Base-by-base conservation (phyloP, 2,888 invertebrate genomes). In the Lasioglossum pauxillum region DNA sequence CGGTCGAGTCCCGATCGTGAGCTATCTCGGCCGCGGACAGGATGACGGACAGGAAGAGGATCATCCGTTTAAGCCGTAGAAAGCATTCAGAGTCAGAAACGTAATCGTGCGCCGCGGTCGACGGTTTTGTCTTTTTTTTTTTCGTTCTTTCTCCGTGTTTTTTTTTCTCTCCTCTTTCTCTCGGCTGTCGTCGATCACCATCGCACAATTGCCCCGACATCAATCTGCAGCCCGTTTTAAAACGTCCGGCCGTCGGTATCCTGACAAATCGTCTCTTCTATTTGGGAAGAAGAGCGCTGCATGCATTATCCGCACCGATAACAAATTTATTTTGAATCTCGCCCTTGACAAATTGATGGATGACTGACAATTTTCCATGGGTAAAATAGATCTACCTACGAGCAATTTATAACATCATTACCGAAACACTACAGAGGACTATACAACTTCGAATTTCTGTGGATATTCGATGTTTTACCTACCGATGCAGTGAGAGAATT, bases 31-130 rank as follows among this genome's bases (percentile, higher is more conserved):
- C 67, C 75, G 86, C 78, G 67, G 90, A 89, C 86, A 89, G 83
- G 86, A 90, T 91, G 91, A 92, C 89, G 83, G 89, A 92, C 90
- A 88, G 84, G 86, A 78, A 80, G 82, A 88, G 74, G 80, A 88
- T 88, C 89, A 89, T 83, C 89, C 89, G 82, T 82, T 84, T 80
- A 81, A 72, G 74, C 83, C 75, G 81, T 87, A 84, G 85, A 89
- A 89, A 84, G 77, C 76, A 69, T 78, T 75, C 80, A 38, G 60
- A 78, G 80, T 67, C 85, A 84, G 75, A 84, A 87, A 69, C 78
- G 86, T 86, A 86, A 87, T 87, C 86, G 86, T 69, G 77, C 77
- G 14, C 78, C 73, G 77, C 78, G 76, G 73, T 64, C 60, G 35
- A 41, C 19, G 49, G 14, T 46, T n/a, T 78, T 75, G 46, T 46